Base-by-base conservation (phyloP, 2,888 invertebrate species). In the Cheilosia urbana region DNA sequence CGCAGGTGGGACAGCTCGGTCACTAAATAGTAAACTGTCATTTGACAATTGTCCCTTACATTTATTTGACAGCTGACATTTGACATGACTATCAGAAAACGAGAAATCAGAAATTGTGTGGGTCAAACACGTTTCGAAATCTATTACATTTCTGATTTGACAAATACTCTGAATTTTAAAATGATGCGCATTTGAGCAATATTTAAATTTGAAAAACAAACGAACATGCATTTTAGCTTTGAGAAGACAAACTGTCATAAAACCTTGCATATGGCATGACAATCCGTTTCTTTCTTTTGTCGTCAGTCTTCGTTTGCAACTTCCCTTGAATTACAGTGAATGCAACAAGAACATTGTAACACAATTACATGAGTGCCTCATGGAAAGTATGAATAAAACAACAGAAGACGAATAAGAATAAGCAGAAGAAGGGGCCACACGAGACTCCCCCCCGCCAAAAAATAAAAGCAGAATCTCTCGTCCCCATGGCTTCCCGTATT, bases 341-440 rank as follows among this genome's bases (percentile, higher is more conserved):
- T 65, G 66, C 80, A 68, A 75, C 62, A 75, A 75, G 34, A 75
- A 62, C 73, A 30, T 72, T 80, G 42, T 68, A 66, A 47, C 47
- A 40, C 27, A 68, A 80, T 60, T 55, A 80, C 60, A 68, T 19
- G 51, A 66, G 66, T 66, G 24, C 47, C 71, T 40, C 51, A 65
- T 51, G 24, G 15, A 73, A 66, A 66, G 66, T 24, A 73, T 79
- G 66, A 73, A 79, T 66, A 79, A 73, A 79, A 73, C 53, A 73
- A 66, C 73, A 62, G 21, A 49, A 60, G 11, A 42, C 7, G 27
- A 73, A 45, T n/a, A 73, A 17, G 17, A 72, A 30, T 3, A n/a
- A 37, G 11, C 19, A 53, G 51, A 42, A 40, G 19, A 57, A 57
- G 42, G 60, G 73, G 47, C 27, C 21, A 51, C 40, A 34, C 13